A percentile compares a stretch with the other conserved stretches of the same genome.
Conservation (phyloP, 2,888 invertebrate genomes). For the Dermolepida albohirtum region DNA sequence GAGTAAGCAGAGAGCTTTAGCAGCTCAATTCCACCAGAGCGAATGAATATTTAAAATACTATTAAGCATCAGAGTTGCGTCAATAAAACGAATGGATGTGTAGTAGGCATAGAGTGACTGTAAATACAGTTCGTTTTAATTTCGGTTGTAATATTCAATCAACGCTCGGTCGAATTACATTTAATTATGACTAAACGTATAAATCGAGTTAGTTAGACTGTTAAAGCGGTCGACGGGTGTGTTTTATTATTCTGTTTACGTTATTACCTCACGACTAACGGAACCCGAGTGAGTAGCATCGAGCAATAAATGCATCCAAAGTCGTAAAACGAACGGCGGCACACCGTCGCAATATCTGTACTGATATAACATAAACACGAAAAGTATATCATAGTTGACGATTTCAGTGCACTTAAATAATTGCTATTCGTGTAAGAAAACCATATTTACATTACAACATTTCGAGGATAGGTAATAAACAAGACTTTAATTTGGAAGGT, state of each 20-base stretch:
- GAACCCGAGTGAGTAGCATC: slow-evolving; percentile 15
- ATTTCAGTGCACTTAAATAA: slow-evolving; percentile 12
- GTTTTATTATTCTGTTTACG: slow-evolving; percentile 41
- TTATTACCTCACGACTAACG: slow-evolving; percentile 30
- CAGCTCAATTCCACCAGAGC: slow-evolving; percentile 15
- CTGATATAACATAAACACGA: slow-evolving; percentile 11
- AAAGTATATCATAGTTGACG: background rate
- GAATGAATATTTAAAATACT: slow-evolving; percentile 42
- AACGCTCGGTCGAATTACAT: slow-evolving; percentile 39
- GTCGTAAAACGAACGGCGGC: slow-evolving; percentile 26
- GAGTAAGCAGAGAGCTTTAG: slow-evolving; percentile 15
- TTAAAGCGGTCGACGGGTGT: slow-evolving; percentile 36
- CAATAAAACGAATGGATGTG: slow-evolving; percentile 34
- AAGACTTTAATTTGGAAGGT: too few species aligned
- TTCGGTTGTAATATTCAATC: slow-evolving; percentile 44
- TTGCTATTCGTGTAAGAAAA: slow-evolving; percentile 4
- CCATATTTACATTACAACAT: slow-evolving; percentile 1
- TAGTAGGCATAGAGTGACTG: slow-evolving; percentile 20
- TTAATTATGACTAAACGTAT: slow-evolving; percentile 43
- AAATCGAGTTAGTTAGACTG: slow-evolving; percentile 36
- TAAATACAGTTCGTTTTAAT: slow-evolving; percentile 39
- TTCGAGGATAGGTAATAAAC: slow-evolving; percentile 11
- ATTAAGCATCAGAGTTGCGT: slow-evolving; percentile 34
- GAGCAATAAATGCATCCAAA: slow-evolving; percentile 25
- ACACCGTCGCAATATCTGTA: slow-evolving; percentile 22